Evolutionary conservation across 2,888 invertebrate genomes (phyloP).

Genomic region (Chrysopilus asiliformis): DNA sequence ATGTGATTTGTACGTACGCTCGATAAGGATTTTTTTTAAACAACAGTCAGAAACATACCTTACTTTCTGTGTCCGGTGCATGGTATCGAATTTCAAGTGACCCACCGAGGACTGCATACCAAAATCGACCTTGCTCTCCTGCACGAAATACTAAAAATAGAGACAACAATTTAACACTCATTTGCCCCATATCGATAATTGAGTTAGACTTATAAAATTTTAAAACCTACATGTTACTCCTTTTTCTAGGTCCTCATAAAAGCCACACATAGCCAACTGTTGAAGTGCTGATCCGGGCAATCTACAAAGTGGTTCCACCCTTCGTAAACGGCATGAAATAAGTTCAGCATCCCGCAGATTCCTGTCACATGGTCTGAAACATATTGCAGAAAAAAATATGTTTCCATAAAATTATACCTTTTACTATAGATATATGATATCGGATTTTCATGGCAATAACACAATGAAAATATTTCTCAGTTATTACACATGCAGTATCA

Average conservation of each 20-base stretch:
- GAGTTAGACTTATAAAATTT: background rate
- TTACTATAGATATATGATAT: too few relatives aligned
- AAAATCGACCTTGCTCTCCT: slow-evolving; percentile 63
- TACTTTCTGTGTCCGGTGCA: slow-evolving; percentile 42
- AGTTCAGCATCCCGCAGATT: slow-evolving; percentile 58
- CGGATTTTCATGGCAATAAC: too few relatives aligned
- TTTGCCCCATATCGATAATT: too few relatives aligned
- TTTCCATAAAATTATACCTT: too few relatives aligned
- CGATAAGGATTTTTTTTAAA: too few relatives aligned
- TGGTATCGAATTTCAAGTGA: slow-evolving; percentile 52
- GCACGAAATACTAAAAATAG: slow-evolving; percentile 55
- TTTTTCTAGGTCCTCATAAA: slow-evolving; percentile 64
- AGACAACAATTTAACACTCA: slow-evolving; percentile 5
- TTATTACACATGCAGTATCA: too few relatives aligned
- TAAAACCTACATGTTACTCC: slow-evolving; percentile 57
- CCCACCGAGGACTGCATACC: slow-evolving; percentile 64
- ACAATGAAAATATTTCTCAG: too few relatives aligned
- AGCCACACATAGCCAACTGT: slow-evolving; percentile 60
- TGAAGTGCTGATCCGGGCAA: slow-evolving; percentile 55
- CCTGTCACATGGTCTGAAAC: slow-evolving; percentile 54
- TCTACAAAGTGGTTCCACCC: slow-evolving; percentile 47
- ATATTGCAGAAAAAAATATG: slow-evolving; percentile 15
- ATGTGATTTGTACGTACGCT: too few relatives aligned
- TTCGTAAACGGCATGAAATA: slow-evolving; percentile 50
- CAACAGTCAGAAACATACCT: too few relatives aligned